A percentile compares a stretch with the other conserved stretches of the same genome.
These are phyloP conservation scores for Volucella zonaria DNA, from an alignment of 2,888 invertebrate species.

Conservation along the genomic window DNA sequence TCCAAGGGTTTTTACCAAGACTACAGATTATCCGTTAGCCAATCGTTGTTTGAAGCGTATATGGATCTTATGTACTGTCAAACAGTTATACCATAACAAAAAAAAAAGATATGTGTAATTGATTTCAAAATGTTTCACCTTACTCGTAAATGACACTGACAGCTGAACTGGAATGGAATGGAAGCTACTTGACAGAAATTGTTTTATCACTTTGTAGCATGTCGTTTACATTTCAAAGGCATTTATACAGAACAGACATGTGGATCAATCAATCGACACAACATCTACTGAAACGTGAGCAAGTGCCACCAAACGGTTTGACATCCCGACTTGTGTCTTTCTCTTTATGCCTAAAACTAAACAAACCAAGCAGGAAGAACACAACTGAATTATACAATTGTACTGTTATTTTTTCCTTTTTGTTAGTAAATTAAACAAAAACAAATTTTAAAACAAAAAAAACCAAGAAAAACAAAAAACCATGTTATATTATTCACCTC, in stretches of 20 bases:
- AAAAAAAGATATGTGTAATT: constrained; percentile 24
- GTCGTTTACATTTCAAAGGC: constrained; percentile 70
- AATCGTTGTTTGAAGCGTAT: background rate
- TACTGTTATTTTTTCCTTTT: background rate
- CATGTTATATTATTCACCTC: constrained; percentile 27
- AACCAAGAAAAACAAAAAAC: background rate
- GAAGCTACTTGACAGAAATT: constrained; percentile 56
- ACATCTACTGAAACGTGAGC: constrained; percentile 56
- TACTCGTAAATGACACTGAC: constrained; percentile 68
- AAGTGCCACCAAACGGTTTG: constrained; percentile 72
- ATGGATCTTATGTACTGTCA: too few relatives aligned
- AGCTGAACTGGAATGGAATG: constrained; percentile 56
- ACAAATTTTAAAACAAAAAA: constrained; percentile 12
- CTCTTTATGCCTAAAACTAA: constrained; percentile 19
- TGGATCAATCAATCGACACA: constrained; percentile 72
- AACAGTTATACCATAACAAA: too few relatives aligned
- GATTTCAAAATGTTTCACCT: constrained; percentile 55
- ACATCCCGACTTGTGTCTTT: constrained; percentile 40
- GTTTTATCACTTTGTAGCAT: constrained; percentile 55
- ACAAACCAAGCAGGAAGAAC: constrained; percentile 15
- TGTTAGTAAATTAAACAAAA: constrained; percentile 3
- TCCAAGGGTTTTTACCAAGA: too few relatives aligned
- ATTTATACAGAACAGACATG: constrained; percentile 57
- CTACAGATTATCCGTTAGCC: constrained; percentile 17
- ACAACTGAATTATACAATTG: background rate